Conservation (phyloP, 2,888 invertebrate species). For the Euzetes globulus region DNA sequence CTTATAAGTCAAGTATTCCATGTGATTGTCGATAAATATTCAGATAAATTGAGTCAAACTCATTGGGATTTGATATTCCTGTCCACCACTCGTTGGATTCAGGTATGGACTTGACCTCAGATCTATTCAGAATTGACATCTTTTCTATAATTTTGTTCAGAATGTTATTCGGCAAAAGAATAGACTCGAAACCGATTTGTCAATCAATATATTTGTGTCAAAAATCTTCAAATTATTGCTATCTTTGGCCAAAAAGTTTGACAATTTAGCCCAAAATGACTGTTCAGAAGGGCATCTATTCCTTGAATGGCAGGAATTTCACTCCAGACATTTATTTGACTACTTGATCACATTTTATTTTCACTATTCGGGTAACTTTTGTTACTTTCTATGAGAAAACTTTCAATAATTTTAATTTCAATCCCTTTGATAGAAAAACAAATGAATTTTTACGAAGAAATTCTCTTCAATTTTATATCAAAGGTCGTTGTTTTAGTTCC, state of each 20-base stretch:
- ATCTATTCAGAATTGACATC: neutral
- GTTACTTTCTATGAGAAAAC: neutral
- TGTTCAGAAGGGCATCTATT: constrained; percentile 48
- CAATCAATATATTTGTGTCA: neutral
- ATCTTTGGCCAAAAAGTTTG: neutral
- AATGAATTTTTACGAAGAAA: constrained; percentile 22
- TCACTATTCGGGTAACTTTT: constrained; percentile 45
- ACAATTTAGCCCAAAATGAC: neutral
- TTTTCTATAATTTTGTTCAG: constrained; percentile 8
- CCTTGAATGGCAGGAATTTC: constrained; percentile 70
- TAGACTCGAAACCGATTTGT: neutral
- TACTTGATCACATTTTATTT: constrained; percentile 55
- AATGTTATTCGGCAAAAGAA: neutral
- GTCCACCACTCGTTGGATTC: constrained; percentile 5
- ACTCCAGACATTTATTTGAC: constrained; percentile 58
- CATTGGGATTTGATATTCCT: constrained; percentile 23
- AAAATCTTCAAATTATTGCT: neutral
- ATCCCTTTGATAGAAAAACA: neutral
- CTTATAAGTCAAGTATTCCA: neutral
- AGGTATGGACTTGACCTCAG: neutral
- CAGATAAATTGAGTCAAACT: neutral
- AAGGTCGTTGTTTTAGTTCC: neutral
- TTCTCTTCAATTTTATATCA: constrained; percentile 7
- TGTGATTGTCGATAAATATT: neutral
- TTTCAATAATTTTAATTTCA: neutral